phyloP scores from a whole-genome alignment of 2,113 vertebrate species.

The Riparia riparia region DNA sequence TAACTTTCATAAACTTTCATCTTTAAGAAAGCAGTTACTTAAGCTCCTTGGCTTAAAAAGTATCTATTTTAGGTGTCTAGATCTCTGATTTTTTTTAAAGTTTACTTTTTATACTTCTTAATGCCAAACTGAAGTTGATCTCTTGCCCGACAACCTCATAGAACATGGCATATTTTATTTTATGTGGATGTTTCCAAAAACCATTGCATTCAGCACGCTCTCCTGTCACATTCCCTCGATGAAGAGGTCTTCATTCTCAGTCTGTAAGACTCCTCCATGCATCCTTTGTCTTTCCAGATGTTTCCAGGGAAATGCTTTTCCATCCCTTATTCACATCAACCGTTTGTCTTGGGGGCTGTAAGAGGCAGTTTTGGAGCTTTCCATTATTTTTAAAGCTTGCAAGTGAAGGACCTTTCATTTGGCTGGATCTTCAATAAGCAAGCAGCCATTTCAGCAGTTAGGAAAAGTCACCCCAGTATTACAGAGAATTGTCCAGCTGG shows the following conservation, averaged over 20 bases:
- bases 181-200: background rate
- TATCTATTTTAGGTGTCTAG: background rate
- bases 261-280: accelerated
- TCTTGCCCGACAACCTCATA: background rate
- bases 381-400: background rate
- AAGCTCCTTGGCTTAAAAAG: background rate
- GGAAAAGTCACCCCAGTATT: background rate
- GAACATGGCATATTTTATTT: background rate
- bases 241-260: background rate
- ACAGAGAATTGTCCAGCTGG: background rate
- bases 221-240: background rate
- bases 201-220: background rate
- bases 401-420: background rate
- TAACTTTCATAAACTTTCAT: background rate
- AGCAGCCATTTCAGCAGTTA: background rate
- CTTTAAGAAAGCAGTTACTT: background rate
- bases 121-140: background rate
- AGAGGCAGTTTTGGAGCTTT: background rate
- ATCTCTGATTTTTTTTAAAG: background rate
- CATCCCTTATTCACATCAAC: background rate
- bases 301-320: background rate
- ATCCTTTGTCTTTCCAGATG: background rate
- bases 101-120: background rate
- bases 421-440: background rate
- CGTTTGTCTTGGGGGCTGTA: background rate